Evolutionary conservation across 2,113 vertebrate species (phyloP), one percentile per base, ranked within the genome.

Genomic region (Lipophrys pholis): DNA sequence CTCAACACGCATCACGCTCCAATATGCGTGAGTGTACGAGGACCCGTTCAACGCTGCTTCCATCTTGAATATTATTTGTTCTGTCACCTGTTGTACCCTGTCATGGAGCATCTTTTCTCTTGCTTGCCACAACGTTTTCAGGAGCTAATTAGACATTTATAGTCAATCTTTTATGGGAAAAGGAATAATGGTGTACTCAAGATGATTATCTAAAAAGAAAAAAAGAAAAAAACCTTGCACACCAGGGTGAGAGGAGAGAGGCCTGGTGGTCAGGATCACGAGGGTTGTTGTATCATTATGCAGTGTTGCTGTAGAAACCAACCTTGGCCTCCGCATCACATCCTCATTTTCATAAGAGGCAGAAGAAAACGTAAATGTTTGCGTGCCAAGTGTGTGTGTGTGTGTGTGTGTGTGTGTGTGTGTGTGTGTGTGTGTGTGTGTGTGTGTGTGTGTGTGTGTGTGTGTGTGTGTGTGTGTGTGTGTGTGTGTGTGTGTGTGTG

Each of bases 241-340:
- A 70, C 2, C 6, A 58, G 42, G 9, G 49, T 58, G 49, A 67
- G 72, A 54, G 53, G 59, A 61, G 50, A 80, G 67, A 66, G 35
- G 64, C 16, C 43, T 38, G 40, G n/a, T 80, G 63, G 73, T 81
- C 87, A 76, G 49, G 38, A 70, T 81, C 87, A 76, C 45, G 36
- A 9, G 41, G 78, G 78, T 87, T 82, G 76, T 15, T 42, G 10
- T 58, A 80, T 80, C 35, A 80, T 63, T 73, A 84, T 83, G 77
- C 76, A 85, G 60, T 36, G 85, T 83, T 80, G 76, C 80, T 73
- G 67, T 73, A 76, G 81, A 83, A 84, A 87, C 81, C 72, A 88
- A 83, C 81, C 70, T 70, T 85, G 86, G 84, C 84, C 82, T 75
- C 60, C 14, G 45, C 60, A 71, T 79, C 81, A 80, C 61, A 81